Evolutionary conservation across 2,797 vertebrate genomes (phyloP).

Genomic region (Lateolabrax maculatus): DNA sequence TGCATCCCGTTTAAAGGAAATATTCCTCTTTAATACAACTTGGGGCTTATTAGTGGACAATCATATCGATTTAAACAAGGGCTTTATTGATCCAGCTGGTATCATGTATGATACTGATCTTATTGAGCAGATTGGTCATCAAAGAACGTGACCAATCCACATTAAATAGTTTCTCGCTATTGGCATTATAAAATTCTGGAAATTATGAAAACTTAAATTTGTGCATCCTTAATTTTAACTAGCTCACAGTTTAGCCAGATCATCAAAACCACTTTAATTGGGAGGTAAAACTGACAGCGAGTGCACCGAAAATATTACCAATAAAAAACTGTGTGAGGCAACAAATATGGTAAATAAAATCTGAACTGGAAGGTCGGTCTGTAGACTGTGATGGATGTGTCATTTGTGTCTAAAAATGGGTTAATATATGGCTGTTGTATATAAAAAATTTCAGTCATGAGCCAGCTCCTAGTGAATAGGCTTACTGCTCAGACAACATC

Average conservation of each 20-base stretch:
- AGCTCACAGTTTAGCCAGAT: not conserved
- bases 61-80: not conserved
- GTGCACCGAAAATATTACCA: not conserved
- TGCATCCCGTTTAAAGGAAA: slow-evolving; percentile 9
- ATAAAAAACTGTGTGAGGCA: not conserved
- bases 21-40: slow-evolving; percentile 40
- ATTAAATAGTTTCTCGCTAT: not conserved
- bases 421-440: not conserved
- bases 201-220: too few relatives aligned
- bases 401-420: not conserved
- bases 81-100: not conserved
- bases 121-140: not conserved
- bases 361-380: not conserved
- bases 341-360: not conserved
- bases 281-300: not conserved
- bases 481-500: not conserved
- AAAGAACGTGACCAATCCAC: not conserved
- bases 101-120: not conserved
- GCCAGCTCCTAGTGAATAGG: not conserved
- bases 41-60: not conserved
- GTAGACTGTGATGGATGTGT: too few relatives aligned
- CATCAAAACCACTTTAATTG: not conserved
- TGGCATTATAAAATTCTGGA: not conserved
- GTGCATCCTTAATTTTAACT: not conserved
- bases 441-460: not conserved